phyloP scores from a whole-genome alignment of 2,797 vertebrate species.

The Thripadectes ignobilis region DNA sequence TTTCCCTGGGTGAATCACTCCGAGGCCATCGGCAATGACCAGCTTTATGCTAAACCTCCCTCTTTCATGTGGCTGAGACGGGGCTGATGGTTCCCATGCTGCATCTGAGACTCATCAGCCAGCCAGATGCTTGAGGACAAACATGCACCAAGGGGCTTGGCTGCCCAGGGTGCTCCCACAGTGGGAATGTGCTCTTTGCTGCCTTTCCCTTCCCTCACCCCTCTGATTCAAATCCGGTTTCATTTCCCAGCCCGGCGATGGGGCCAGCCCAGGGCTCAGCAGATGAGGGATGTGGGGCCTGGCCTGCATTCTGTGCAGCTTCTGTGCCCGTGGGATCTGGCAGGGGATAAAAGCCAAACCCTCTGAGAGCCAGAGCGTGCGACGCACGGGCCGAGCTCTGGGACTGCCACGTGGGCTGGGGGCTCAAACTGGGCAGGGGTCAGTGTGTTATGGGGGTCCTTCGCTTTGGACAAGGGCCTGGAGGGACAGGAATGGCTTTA shows the following conservation, averaged over 20 bases:
- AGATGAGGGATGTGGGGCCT: background rate
- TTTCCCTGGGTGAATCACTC: slow-evolving; percentile 23
- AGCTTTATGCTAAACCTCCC: slow-evolving; percentile 36
- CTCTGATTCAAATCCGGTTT: slow-evolving; percentile 7
- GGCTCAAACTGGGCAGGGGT: background rate
- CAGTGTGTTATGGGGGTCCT: background rate
- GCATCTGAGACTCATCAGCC: background rate
- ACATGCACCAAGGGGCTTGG: background rate
- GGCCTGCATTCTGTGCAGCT: background rate
- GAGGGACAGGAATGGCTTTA: background rate
- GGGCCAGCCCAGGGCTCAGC: background rate
- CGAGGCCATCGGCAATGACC: slow-evolving; percentile 38
- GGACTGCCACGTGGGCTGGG: background rate
- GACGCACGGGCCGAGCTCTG: background rate
- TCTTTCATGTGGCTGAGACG: slow-evolving; percentile 52
- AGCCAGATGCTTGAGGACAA: slow-evolving; percentile 28
- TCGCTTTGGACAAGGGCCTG: background rate
- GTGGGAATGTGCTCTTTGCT: background rate
- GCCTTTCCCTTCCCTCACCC: slow-evolving; percentile 10
- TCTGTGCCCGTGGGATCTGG: background rate
- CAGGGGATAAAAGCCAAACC: background rate
- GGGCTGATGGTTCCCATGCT: slow-evolving; percentile 22
- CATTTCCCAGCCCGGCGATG: background rate
- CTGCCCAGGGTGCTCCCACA: background rate
- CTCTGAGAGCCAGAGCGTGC: rapidly evolving